A percentile compares a stretch with the other conserved stretches of the same genome.
phyloP scores from a whole-genome alignment of 2,888 invertebrate species.

The Empis stercorea region DNA sequence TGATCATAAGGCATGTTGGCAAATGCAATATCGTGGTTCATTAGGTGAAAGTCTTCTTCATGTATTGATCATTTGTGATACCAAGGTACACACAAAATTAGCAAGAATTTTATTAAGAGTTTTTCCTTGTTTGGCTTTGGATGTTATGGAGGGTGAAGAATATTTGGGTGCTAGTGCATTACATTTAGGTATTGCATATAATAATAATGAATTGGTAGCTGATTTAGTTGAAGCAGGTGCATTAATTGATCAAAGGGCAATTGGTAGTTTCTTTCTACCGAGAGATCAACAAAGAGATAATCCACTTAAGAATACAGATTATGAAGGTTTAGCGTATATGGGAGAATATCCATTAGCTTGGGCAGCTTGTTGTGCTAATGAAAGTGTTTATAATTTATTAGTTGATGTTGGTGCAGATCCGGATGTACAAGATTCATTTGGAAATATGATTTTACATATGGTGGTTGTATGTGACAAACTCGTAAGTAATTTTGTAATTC shows the following conservation, averaged over 20 bases:
- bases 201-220: constrained; percentile 88
- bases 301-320: constrained; percentile 74
- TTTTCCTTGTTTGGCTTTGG: constrained; percentile 80
- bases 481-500: constrained; percentile 47
- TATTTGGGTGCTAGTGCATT: constrained; percentile 90
- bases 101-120: constrained; percentile 82
- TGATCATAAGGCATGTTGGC: constrained; percentile 94
- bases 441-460: constrained; percentile 99
- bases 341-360: constrained; percentile 96
- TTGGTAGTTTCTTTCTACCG: constrained; percentile 92
- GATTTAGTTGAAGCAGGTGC: constrained; percentile 87
- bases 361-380: constrained; percentile 95
- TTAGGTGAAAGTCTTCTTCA: constrained; percentile 91
- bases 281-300: constrained; percentile 78
- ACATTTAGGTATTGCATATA: constrained; percentile 92
- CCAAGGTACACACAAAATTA: constrained; percentile 55
- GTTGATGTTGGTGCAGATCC: constrained; percentile 89
- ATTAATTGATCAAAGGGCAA: constrained; percentile 82
- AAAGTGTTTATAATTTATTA: constrained; percentile 91
- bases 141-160: constrained; percentile 95
- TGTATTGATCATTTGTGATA: constrained; percentile 88
- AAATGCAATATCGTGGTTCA: constrained; percentile 90
- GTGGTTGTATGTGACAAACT: constrained; percentile 95
- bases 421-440: constrained; percentile 90
- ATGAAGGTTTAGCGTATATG: constrained; percentile 91